Base-by-base conservation (phyloP, 1,140 invertebrate genomes). In the Ctenoplectra terminalis region DNA sequence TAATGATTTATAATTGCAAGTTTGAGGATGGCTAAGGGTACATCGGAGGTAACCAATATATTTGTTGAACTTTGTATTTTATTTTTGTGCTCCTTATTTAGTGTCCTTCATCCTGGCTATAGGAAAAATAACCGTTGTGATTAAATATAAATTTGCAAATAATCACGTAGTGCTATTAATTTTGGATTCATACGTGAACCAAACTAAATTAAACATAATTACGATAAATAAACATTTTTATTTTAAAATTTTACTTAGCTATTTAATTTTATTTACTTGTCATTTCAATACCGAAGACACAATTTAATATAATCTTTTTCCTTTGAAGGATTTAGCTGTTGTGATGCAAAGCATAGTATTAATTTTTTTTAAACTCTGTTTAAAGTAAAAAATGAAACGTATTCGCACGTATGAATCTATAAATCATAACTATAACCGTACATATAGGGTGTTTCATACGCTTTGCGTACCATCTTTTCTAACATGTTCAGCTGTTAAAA, bases 11-110 rank as follows among this genome's bases (percentile, higher is more conserved):
- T 29, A 40, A 34, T 81, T 31, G 29, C 46, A 17, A 40, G 34
- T 50, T 54, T 52, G 26, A 20, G 17, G 52, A 29, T 34, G 52
- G 20, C 40, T 26, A 64, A 17, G 50, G 31, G 58, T 58, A 52
- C 58, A 78, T 73, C 69, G 52, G 58, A 81, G 75, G 75, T 85
- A 84, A 84, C 26, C 26, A 56, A 37, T 11, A 54, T n/a, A 17
- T 52, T 52, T 40, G 26, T 15, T 56, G 66, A 76, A 77, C 64
- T 67, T 84, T 76, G 17, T n/a, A 43, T 48, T 81, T 81, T 46
- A 80, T 70, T 69, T 64, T 84, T 76, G 7, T 56, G 7, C 15
- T 1, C 60, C 61, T 72, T 54, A 48, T 46, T 78, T 67, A 85
- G 72, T 58, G 26, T 71, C 76, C 26, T 31, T 11, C 74, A 46